These are phyloP conservation scores for Smutsia temminckii DNA, from an alignment of 2,797 vertebrate genomes.

Conservation along the genomic window DNA sequence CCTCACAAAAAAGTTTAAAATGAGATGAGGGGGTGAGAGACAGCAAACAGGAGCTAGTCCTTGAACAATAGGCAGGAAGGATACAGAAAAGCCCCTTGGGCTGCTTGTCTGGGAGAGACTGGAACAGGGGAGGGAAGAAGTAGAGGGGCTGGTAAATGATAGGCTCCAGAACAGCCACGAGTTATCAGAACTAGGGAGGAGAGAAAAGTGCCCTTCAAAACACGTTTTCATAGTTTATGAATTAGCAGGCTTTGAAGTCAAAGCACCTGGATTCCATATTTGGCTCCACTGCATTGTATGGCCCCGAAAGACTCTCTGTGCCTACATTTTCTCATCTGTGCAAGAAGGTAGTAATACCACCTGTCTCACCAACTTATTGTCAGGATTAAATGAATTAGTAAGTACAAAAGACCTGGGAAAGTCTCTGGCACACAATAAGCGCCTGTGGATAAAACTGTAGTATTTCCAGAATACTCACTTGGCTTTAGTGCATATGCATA, in stretches of 20 bases:
- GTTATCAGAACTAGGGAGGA: not conserved
- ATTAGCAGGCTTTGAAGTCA: not conserved
- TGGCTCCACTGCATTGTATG: not conserved
- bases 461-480: too few relatives aligned
- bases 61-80: not conserved
- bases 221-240: not conserved
- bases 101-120: not conserved
- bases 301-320: not conserved
- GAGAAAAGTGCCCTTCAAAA: not conserved
- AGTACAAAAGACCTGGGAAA: not conserved
- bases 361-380: not conserved
- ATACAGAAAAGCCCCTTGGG: not conserved
- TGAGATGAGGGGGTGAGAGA: not conserved
- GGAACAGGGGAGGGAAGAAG: not conserved
- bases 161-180: not conserved
- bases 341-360: not conserved
- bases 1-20: not conserved
- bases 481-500: too few relatives aligned
- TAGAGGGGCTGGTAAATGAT: not conserved
- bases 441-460: too few relatives aligned
- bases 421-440: not conserved
- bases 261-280: not conserved
- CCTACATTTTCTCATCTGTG: not conserved
- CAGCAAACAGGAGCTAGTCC: not conserved
- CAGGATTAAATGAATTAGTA: conserved; percentile 4